phyloP scores from a whole-genome alignment of 2,888 invertebrate genomes.

The Branchellion lobata region DNA sequence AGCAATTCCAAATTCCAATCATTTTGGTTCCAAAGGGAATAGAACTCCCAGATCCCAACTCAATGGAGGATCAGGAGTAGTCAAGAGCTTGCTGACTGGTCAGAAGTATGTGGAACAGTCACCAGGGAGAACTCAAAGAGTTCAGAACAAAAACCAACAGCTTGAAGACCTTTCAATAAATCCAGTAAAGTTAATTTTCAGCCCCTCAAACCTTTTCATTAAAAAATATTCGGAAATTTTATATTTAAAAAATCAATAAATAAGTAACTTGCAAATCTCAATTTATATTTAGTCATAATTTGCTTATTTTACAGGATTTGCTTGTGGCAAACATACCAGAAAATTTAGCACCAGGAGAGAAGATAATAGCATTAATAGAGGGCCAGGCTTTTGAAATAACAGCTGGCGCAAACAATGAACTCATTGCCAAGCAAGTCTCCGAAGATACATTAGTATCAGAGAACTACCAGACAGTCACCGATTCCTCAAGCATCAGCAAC shows the following conservation, averaged over 20 bases:
- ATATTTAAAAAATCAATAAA: too few species aligned
- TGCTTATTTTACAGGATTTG: conserved; percentile 20
- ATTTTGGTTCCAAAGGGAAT: conserved; percentile 1
- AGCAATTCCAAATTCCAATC: background rate
- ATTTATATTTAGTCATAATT: background rate
- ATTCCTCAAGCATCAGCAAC: background rate
- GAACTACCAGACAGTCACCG: background rate
- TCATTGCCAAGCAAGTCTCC: conserved; percentile 32
- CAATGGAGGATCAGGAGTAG: conserved; percentile 37
- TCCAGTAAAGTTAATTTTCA: background rate
- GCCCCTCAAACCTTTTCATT: too few species aligned
- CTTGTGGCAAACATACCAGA: conserved; percentile 38
- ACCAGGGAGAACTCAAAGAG: conserved; percentile 4
- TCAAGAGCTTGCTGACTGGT: conserved; percentile 44
- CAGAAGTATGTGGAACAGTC: conserved; percentile 40
- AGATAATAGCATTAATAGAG: conserved; percentile 39
- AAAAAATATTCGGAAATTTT: too few species aligned
- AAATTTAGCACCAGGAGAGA: conserved; percentile 43
- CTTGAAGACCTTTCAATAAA: conserved; percentile 19
- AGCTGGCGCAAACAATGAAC: conserved; percentile 39
- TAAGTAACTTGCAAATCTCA: too few species aligned
- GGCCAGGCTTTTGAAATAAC: conserved; percentile 41
- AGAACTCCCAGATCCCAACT: conserved; percentile 9
- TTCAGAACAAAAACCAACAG: conserved; percentile 17
- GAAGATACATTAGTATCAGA: conserved; percentile 12